Evolutionary conservation across 2,113 vertebrate genomes (phyloP).

Genomic region (Glareola pratincola): DNA sequence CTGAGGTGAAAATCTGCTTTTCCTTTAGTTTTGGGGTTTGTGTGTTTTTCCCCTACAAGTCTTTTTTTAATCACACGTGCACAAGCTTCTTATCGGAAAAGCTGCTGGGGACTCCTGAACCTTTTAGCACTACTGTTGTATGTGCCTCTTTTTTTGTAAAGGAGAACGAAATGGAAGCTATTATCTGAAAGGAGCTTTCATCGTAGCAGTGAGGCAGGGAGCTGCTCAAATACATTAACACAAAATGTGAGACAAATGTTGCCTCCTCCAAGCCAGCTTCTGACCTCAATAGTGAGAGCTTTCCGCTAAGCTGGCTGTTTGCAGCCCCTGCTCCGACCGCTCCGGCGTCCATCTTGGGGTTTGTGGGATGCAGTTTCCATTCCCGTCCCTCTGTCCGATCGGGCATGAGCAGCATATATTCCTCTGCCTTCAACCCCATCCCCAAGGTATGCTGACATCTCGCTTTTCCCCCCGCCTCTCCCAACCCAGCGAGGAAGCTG

Average conservation of each 20-base stretch:
- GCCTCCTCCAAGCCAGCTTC: neutral
- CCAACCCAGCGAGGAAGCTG: neutral
- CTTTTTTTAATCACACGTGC: neutral
- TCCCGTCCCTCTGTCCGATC: neutral
- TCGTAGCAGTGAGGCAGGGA: neutral
- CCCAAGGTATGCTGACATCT: neutral
- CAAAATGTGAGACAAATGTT: slow-evolving; percentile 9
- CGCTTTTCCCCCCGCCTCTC: neutral
- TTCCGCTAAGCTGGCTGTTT: neutral
- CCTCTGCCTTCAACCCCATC: neutral
- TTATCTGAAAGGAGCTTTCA: slow-evolving; percentile 15
- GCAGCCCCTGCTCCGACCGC: neutral
- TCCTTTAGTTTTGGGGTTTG: neutral
- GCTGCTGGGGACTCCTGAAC: neutral
- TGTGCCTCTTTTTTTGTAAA: neutral
- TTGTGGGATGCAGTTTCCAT: neutral
- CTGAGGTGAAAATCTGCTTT: neutral
- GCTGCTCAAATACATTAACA: neutral
- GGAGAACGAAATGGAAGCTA: neutral
- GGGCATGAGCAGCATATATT: neutral
- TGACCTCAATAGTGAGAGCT: neutral
- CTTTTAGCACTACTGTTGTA: neutral
- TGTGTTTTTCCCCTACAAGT: neutral
- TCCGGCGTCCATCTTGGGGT: neutral
- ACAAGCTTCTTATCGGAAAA: neutral